Percentiles rank a stretch among this genome's conserved stretches.
These are phyloP conservation scores for Eubasilissa splendida DNA, from an alignment of 2,888 invertebrate genomes.

Conservation along the genomic window DNA sequence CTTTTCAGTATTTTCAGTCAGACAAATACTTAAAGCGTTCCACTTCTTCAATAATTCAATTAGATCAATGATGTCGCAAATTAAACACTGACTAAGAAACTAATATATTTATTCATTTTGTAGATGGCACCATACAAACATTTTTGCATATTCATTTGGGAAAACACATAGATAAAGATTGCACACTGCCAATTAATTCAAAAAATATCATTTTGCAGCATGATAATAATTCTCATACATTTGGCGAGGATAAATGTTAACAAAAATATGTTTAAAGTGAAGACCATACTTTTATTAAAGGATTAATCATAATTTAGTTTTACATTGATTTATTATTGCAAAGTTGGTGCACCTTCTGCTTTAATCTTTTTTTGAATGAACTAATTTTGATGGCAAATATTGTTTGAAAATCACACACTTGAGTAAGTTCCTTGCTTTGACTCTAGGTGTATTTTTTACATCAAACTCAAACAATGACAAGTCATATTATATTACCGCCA, in stretches of 20 bases:
- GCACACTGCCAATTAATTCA: neutral
- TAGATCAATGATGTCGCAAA: neutral
- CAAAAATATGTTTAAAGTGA: neutral
- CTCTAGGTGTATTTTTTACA: neutral
- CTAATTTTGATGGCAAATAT: neutral
- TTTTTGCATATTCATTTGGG: conserved; percentile 14
- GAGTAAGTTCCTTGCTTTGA: neutral
- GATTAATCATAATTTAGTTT: neutral
- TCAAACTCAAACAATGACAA: conserved; percentile 3
- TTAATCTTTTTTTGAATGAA: conserved; percentile 6
- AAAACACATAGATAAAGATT: neutral
- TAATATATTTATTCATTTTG: conserved; percentile 12
- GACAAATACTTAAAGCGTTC: conserved; percentile 7
- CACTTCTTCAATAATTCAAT: conserved; percentile 8
- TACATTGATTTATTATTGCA: neutral
- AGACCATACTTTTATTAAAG: neutral
- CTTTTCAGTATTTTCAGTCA: conserved; percentile 33
- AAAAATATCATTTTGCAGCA: conserved; percentile 6
- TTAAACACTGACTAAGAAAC: conserved; percentile 1
- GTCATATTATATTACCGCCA: conserved; percentile 7
- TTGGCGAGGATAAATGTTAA: conserved; percentile 1
- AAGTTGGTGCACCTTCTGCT: conserved; percentile 27
- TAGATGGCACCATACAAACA: conserved; percentile 28
- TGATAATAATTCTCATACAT: conserved; percentile 27
- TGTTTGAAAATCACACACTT: neutral